These are phyloP conservation scores for Corythaeola cristata DNA, from an alignment of 2,113 vertebrate species.

Conservation along the genomic window DNA sequence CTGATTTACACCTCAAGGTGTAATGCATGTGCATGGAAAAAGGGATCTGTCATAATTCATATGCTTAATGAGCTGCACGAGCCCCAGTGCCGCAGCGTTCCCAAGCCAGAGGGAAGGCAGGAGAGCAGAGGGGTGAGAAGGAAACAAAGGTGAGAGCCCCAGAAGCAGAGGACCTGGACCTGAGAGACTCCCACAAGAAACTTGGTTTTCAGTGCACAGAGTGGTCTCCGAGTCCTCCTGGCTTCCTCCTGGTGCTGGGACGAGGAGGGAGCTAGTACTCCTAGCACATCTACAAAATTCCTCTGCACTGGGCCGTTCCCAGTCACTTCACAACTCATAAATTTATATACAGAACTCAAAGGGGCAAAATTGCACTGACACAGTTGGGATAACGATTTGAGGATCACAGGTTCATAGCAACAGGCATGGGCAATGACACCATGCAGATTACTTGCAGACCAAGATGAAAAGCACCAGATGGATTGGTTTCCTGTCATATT, in stretches of 20 bases:
- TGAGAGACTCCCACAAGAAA: not conserved
- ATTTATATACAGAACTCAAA: not conserved
- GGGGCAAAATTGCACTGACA: not conserved
- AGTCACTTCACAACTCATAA: not conserved
- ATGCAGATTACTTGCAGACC: not conserved
- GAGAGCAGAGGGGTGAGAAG: not conserved
- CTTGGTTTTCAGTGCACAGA: not conserved
- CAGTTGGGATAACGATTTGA: not conserved
- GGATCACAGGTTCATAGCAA: not conserved
- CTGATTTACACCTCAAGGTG: not conserved
- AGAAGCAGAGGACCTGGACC: not conserved
- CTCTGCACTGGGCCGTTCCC: not conserved
- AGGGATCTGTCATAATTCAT: not conserved
- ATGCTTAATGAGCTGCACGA: fast-evolving
- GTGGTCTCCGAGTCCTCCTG: not conserved
- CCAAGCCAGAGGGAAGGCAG: not conserved
- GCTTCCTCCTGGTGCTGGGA: not conserved
- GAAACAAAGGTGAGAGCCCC: not conserved
- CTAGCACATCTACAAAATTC: not conserved
- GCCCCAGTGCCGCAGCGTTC: fast-evolving
- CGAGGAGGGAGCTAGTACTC: not conserved
- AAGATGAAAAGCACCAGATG: constrained; percentile 35
- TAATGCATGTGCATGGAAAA: fast-evolving
- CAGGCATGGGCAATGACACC: not conserved
- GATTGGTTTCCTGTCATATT: not conserved